These are phyloP conservation scores for Acrobasis suavella DNA, from an alignment of 2,888 invertebrate species.

Conservation along the genomic window DNA sequence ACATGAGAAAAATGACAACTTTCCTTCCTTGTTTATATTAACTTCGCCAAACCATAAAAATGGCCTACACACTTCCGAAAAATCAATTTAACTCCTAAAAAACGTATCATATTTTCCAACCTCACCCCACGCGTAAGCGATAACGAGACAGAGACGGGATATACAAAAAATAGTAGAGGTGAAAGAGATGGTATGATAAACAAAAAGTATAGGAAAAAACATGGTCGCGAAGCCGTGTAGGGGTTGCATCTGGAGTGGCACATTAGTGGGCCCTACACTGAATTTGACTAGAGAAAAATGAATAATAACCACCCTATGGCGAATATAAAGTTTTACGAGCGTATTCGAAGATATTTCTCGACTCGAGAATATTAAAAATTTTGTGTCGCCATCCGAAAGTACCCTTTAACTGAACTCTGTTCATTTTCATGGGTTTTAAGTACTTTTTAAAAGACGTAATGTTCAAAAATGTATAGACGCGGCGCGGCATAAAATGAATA, in stretches of 20 bases:
- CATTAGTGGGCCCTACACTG: conserved; percentile 73
- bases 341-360: conserved; percentile 63
- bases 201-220: conserved; percentile 78
- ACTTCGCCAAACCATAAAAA: conserved; percentile 48
- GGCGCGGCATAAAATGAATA: too few species aligned
- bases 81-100: conserved; percentile 79
- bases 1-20: conserved; percentile 8
- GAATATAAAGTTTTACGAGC: conserved; percentile 56
- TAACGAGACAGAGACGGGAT: conserved; percentile 53
- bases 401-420: conserved; percentile 20
- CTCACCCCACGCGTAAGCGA: conserved; percentile 70
- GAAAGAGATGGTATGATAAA: conserved; percentile 54
- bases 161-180: conserved; percentile 25
- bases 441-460: neutral
- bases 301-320: conserved; percentile 66
- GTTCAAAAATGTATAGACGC: too few species aligned
- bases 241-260: conserved; percentile 75
- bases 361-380: conserved; percentile 51
- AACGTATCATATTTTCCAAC: conserved; percentile 79
- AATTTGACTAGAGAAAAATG: conserved; percentile 73
- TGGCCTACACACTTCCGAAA: conserved; percentile 74
- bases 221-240: conserved; percentile 76
- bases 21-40: conserved; percentile 19
- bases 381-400: conserved; percentile 31
- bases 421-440: neutral